phyloP scores from a whole-genome alignment of 2,113 vertebrate species.

The Semicossyphus pulcher region DNA sequence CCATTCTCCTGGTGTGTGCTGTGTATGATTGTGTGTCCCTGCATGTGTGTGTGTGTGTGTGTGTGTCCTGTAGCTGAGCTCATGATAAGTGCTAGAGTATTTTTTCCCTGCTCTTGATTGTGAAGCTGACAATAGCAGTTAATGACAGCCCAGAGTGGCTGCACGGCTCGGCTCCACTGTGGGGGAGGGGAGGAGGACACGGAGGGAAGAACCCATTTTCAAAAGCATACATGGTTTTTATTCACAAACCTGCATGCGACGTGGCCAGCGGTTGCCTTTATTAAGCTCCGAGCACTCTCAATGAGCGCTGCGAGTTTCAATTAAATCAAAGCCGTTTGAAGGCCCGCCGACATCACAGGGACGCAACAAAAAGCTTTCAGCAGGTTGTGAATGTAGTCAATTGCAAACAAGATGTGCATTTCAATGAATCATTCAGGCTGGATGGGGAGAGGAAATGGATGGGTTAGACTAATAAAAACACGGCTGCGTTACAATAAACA shows the following conservation, averaged over 20 bases:
- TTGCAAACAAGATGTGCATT: slow-evolving; percentile 83
- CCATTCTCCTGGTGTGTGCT: slow-evolving; percentile 56
- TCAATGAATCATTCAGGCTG: slow-evolving; percentile 81
- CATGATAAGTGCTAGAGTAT: slow-evolving; percentile 74
- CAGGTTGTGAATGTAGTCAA: slow-evolving; percentile 78
- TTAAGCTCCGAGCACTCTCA: slow-evolving; percentile 60
- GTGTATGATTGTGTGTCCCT: slow-evolving; percentile 31
- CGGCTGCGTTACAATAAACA: slow-evolving; percentile 52
- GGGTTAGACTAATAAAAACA: slow-evolving; percentile 74
- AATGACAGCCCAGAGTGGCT: slow-evolving; percentile 78
- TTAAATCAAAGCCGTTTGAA: slow-evolving; percentile 76
- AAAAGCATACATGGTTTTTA: slow-evolving; percentile 69
- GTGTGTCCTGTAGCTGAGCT: slow-evolving; percentile 60
- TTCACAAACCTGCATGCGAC: slow-evolving; percentile 69
- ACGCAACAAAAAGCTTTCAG: slow-evolving; percentile 81
- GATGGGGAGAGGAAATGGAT: slow-evolving; percentile 66
- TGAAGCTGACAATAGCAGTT: slow-evolving; percentile 78
- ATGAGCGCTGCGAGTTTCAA: slow-evolving; percentile 61
- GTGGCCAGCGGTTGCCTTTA: slow-evolving; percentile 62
- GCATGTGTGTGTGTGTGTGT: slow-evolving; percentile 11
- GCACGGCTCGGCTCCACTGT: slow-evolving; percentile 24
- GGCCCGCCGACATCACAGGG: slow-evolving; percentile 70
- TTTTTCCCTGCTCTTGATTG: slow-evolving; percentile 73
- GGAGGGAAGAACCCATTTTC: slow-evolving; percentile 45
- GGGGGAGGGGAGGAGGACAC: slow-evolving; percentile 45